Conservation (phyloP, 92 coral and sea anemone species). For the Umimayanthus kanabou region DNA sequence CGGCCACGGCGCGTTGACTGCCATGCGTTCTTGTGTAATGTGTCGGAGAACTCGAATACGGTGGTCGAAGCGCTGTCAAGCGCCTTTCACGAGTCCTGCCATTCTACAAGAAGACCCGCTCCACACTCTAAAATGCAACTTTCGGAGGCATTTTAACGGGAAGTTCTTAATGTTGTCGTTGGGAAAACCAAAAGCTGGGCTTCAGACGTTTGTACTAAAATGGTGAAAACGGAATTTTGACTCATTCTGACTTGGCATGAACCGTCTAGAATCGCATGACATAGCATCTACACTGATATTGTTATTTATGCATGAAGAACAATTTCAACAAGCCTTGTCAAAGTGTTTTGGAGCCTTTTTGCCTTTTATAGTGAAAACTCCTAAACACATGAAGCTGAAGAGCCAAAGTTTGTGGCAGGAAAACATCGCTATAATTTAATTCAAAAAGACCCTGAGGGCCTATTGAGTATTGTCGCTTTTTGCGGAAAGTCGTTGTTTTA, state of each 20-base stretch:
- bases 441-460: neutral
- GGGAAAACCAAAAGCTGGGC: neutral
- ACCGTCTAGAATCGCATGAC: neutral
- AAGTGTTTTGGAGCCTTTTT: neutral
- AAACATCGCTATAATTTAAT: neutral
- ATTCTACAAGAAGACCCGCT: conserved; percentile 18
- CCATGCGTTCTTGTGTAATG: conserved; percentile 79
- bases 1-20: conserved; percentile 74
- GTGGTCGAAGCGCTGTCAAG: conserved; percentile 72
- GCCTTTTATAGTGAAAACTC: neutral
- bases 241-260: neutral
- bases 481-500: neutral
- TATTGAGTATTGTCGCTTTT: neutral
- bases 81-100: conserved; percentile 60
- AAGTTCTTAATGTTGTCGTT: neutral
- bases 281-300: neutral
- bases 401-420: neutral
- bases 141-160: conserved; percentile 11
- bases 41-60: conserved; percentile 77
- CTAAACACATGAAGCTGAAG: neutral
- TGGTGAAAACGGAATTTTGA: neutral
- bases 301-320: conserved; percentile 18
- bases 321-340: neutral
- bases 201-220: conserved; percentile 4
- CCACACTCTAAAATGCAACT: conserved; percentile 26